phyloP scores from a whole-genome alignment of 2,797 vertebrate species.

The Acomys russatus region DNA sequence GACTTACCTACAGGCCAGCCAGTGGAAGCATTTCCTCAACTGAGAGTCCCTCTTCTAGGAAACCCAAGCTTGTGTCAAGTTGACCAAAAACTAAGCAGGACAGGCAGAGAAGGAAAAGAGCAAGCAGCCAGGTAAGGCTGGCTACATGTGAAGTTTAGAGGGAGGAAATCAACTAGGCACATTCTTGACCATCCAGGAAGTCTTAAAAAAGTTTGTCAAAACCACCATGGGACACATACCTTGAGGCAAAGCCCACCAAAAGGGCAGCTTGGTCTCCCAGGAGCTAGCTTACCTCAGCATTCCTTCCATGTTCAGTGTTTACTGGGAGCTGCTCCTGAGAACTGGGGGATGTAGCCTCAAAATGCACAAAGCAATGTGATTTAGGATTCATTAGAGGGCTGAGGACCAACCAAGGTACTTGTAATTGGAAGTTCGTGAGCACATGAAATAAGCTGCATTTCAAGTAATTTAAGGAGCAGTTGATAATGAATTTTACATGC shows the following conservation, averaged over 20 bases:
- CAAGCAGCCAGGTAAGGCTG: background rate
- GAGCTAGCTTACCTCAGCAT: background rate
- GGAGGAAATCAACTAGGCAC: background rate
- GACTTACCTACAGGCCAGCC: background rate
- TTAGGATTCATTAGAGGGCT: background rate
- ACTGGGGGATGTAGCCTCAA: background rate
- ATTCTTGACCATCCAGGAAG: background rate
- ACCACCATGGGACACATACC: background rate
- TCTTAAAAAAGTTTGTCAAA: background rate
- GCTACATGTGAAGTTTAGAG: fast-evolving
- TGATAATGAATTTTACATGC: background rate
- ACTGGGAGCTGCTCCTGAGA: background rate
- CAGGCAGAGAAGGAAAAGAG: background rate
- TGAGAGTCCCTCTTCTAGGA: background rate
- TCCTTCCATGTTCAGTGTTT: background rate
- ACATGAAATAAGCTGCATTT: background rate
- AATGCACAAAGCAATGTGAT: background rate
- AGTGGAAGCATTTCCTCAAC: background rate
- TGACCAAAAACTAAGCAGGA: background rate
- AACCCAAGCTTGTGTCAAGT: background rate
- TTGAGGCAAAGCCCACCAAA: background rate
- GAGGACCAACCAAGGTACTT: background rate
- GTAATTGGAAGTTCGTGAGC: background rate
- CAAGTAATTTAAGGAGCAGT: background rate
- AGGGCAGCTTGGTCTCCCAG: background rate